phyloP scores from a whole-genome alignment of 37 sponge, comb jelly and placozoan species.

The Spongilla lacustris region DNA sequence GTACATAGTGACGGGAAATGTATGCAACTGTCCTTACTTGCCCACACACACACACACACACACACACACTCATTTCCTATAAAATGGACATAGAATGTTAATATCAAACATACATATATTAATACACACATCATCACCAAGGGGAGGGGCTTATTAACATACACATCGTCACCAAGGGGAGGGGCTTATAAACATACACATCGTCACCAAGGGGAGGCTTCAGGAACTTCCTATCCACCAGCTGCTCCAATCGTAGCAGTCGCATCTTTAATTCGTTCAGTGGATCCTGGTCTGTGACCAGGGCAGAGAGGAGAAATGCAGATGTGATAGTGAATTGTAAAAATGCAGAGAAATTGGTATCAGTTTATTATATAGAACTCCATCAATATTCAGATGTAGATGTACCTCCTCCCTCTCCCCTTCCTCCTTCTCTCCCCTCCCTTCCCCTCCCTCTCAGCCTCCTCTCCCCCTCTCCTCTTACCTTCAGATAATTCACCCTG shows the following conservation, averaged over 20 bases:
- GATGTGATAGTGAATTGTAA: too few species aligned
- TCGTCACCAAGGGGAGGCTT: constrained; percentile 87
- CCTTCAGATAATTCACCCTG: neutral
- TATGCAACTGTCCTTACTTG: too few species aligned
- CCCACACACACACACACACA: neutral
- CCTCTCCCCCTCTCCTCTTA: neutral
- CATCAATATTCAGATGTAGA: too few species aligned
- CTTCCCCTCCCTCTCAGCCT: neutral
- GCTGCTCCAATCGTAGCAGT: constrained; percentile 67
- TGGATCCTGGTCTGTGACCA: neutral
- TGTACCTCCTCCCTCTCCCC: too few species aligned
- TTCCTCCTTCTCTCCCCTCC: neutral
- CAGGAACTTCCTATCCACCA: constrained; percentile 67
- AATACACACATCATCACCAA: neutral
- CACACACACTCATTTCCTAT: neutral
- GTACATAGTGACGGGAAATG: too few species aligned
- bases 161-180: neutral
- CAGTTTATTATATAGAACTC: too few species aligned
- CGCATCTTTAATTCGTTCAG: constrained; percentile 4
- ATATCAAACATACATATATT: too few species aligned
- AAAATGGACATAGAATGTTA: too few species aligned
- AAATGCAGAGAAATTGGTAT: too few species aligned
- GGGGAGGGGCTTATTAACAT: too few species aligned
- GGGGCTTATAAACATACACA: too few species aligned
- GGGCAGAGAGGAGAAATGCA: neutral